These are phyloP conservation scores for Apteryx mantelli DNA, from an alignment of 2,113 vertebrate species.

Conservation along the genomic window DNA sequence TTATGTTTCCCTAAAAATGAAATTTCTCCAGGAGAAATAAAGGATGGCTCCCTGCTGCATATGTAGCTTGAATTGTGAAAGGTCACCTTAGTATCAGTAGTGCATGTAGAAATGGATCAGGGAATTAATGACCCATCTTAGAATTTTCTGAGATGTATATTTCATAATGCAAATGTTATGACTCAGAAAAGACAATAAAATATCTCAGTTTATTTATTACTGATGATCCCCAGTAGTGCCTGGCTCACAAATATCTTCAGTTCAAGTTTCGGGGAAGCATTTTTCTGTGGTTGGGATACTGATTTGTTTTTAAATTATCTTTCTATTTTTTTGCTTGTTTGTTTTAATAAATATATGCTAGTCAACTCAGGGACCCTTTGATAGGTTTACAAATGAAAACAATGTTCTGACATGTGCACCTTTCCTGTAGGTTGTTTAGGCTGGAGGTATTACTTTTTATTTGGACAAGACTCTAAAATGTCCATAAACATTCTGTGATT, in stretches of 20 bases:
- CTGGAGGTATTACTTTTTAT: not conserved
- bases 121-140: constrained; percentile 55
- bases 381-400: not conserved
- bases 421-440: not conserved
- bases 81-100: constrained; percentile 47
- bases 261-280: not conserved
- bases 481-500: not conserved
- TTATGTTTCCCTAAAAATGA: constrained; percentile 28
- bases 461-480: not conserved
- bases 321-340: not conserved
- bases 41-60: not conserved
- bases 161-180: constrained; percentile 33
- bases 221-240: not conserved
- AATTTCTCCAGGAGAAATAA: constrained; percentile 18
- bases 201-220: constrained; percentile 28
- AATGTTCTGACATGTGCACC: not conserved
- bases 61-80: constrained; percentile 53
- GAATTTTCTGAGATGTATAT: constrained; percentile 41
- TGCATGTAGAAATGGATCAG: constrained; percentile 59
- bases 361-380: not conserved
- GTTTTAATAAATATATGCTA: not conserved
- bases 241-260: not conserved
- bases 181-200: constrained; percentile 18
- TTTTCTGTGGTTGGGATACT: not conserved
- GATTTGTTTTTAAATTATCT: not conserved